Base-by-base conservation (phyloP, 2,888 invertebrate species). In the Heliconius charithonia region DNA sequence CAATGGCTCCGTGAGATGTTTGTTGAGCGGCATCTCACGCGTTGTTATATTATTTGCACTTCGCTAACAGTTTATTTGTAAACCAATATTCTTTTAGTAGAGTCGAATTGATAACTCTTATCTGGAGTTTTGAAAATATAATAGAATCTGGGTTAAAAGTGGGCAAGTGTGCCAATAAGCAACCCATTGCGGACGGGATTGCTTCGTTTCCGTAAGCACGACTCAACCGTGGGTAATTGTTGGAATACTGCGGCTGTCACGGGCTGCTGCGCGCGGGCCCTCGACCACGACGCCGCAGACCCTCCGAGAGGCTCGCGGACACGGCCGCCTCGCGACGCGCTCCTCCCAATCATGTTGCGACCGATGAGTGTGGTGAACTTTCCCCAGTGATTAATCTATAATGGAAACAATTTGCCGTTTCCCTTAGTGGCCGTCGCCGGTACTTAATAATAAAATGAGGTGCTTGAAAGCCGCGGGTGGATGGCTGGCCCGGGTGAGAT, bases 401-500 rank as follows among this genome's bases (percentile, higher is more conserved):
- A 78, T 81, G 79, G 66, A 67, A 78, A 63, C 56, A 73, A 74
- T 67, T 65, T 71, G 83, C 83, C 84, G 83, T 85, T 86, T 86
- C 84, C 84, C 86, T 83, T 86, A 89, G 88, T 89, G 89, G 85
- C 84, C 87, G 86, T 87, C 90, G 88, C 87, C 86, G 84, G 85
- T 86, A 87, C 87, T 88, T 89, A 90, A 89, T 91, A 90, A 89
- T 91, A 91, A 89, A 92, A 95, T 95, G 94, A 93, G 94, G 93
- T 94, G 94, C 87, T 92, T 95, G 89, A 93, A 92, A 92, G 90
- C 91, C 83, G 94, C 95, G 81, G 92, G 95, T 91, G 94, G 93
- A 92, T 95, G 94, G 95, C 90, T 94, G 84, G 91, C 94, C 85
- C 93, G 95, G 94, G 95, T 95, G 91, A 93, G 94, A 93, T 92